Conservation (phyloP, 2,113 vertebrate genomes). For the Sciurus niger region DNA sequence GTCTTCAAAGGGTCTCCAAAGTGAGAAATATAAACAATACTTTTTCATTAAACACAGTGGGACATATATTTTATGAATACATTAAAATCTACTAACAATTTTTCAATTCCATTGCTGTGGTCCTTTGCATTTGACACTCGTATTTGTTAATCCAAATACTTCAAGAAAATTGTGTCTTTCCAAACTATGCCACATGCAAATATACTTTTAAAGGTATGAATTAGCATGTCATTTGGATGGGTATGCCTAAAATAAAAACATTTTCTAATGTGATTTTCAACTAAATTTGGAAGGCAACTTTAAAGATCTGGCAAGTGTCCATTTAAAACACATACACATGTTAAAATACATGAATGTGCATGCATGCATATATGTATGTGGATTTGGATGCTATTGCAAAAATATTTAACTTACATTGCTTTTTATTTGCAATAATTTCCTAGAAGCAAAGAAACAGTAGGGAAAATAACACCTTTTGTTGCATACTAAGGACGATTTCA, state of each 20-base stretch:
- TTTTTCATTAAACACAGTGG: constrained; percentile 64
- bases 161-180: constrained; percentile 46
- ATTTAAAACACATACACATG: constrained; percentile 4
- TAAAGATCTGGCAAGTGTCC: background rate
- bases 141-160: constrained; percentile 52
- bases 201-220: constrained; percentile 54
- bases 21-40: constrained; percentile 53
- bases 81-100: constrained; percentile 59
- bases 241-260: constrained; percentile 19
- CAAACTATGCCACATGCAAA: constrained; percentile 35
- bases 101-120: constrained; percentile 17
- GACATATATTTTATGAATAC: constrained; percentile 33
- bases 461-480: background rate
- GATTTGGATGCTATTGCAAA: background rate
- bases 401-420: constrained; percentile 27
- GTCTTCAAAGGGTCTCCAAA: constrained; percentile 38
- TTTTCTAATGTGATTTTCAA: constrained; percentile 52
- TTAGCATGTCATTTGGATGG: constrained; percentile 46
- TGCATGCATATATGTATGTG: background rate
- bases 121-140: constrained; percentile 58
- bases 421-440: constrained; percentile 1
- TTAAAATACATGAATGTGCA: background rate
- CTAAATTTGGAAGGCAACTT: background rate
- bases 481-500: background rate
- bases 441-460: constrained; percentile 33